Conservation (phyloP, 1,140 invertebrate species). For the Drosophila bocki region DNA sequence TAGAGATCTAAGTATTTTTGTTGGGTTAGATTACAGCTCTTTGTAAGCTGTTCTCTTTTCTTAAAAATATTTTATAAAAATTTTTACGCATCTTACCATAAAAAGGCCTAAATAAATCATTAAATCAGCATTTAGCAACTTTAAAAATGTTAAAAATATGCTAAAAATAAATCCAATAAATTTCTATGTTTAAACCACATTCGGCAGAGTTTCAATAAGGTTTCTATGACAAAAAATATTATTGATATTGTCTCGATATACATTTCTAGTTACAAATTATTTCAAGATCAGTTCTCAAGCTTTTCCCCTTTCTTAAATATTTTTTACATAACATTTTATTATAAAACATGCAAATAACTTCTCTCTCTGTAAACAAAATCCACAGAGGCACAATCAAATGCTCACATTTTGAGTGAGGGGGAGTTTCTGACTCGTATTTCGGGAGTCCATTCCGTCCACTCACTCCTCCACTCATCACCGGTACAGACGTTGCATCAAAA, state of each 20-base stretch:
- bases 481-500: slow-evolving; percentile 55
- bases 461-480: slow-evolving; percentile 10
- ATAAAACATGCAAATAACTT: neutral
- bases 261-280: too few relatives aligned
- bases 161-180: too few relatives aligned
- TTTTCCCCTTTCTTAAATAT: neutral
- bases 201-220: too few relatives aligned
- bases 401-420: slow-evolving; percentile 57
- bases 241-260: too few relatives aligned
- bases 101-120: neutral
- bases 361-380: slow-evolving; percentile 7
- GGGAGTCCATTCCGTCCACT: slow-evolving; percentile 46
- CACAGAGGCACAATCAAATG: slow-evolving; percentile 62
- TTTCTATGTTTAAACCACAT: too few relatives aligned
- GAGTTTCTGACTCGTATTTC: slow-evolving; percentile 51
- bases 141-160: too few relatives aligned
- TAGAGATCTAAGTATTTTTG: neutral
- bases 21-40: neutral
- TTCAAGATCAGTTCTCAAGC: too few relatives aligned
- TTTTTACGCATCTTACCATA: too few relatives aligned
- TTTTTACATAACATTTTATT: neutral
- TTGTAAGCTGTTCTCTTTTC: neutral
- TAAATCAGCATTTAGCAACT: too few relatives aligned
- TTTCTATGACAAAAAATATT: too few relatives aligned
- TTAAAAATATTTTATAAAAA: neutral